phyloP scores from a whole-genome alignment of 1,140 invertebrate genomes.

The Anoplolepis gracilipes region DNA sequence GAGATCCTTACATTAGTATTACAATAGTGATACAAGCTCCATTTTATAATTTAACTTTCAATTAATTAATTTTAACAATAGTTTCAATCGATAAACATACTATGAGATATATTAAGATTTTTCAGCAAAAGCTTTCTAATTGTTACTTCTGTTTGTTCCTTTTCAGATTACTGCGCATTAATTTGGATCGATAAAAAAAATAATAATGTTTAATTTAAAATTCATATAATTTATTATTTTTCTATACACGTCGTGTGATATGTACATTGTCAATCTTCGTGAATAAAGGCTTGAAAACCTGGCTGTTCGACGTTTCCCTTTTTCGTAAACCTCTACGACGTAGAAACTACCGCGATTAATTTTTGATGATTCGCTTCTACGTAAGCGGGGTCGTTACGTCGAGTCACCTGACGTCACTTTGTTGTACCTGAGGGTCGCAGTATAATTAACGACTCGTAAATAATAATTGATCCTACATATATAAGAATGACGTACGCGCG shows the following conservation, averaged over 20 bases:
- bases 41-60: background rate
- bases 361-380: conserved; percentile 57
- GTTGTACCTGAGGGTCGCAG: conserved; percentile 43
- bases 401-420: conserved; percentile 66
- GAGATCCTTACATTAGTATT: background rate
- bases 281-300: background rate
- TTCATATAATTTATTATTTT: background rate
- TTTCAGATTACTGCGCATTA: too few species aligned
- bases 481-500: conserved; percentile 1
- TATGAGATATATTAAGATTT: too few species aligned
- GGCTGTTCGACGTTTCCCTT: background rate
- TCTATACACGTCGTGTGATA: too few species aligned
- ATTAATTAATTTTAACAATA: too few species aligned
- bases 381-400: conserved; percentile 60
- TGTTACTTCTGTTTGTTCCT: too few species aligned
- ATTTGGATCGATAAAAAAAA: background rate
- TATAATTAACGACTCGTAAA: conserved; percentile 65
- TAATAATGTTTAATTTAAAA: background rate
- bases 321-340: conserved; percentile 10
- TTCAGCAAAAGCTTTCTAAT: too few species aligned
- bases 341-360: conserved; percentile 47
- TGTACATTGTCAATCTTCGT: background rate
- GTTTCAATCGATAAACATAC: too few species aligned
- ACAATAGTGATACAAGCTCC: background rate
- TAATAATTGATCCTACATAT: conserved; percentile 58